phyloP scores from a whole-genome alignment of 2,888 invertebrate species.

The Leptodirus hochenwartii region DNA sequence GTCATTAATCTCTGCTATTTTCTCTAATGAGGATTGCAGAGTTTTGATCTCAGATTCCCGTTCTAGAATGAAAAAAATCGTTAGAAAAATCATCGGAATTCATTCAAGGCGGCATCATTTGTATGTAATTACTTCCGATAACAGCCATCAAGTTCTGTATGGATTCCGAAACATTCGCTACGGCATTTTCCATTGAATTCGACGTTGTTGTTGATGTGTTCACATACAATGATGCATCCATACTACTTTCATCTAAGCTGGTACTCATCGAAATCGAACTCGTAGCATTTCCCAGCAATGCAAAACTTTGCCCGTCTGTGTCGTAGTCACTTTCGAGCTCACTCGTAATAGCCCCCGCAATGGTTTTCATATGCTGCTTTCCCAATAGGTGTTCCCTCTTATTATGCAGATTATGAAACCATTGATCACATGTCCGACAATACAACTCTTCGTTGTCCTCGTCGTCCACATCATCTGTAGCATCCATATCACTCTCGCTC shows the following conservation, averaged over 20 bases:
- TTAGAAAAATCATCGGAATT: background rate
- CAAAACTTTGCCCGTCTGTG: constrained; percentile 11
- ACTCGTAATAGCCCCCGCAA: constrained; percentile 25
- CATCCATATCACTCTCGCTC: constrained; percentile 32
- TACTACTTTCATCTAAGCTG: constrained; percentile 26
- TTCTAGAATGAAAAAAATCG: constrained; percentile 18
- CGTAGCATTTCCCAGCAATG: too few species aligned
- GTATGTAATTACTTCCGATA: constrained; percentile 19
- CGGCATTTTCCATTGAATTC: constrained; percentile 11
- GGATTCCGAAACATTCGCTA: constrained; percentile 21
- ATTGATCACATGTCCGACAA: constrained; percentile 37
- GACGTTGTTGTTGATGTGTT: constrained; percentile 14
- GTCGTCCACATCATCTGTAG: constrained; percentile 33
- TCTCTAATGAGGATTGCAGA: constrained; percentile 20
- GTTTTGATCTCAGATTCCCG: constrained; percentile 25
- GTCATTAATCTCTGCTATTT: constrained; percentile 19
- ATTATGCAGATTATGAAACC: constrained; percentile 37
- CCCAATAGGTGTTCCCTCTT: constrained; percentile 39
- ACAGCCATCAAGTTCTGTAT: constrained; percentile 22
- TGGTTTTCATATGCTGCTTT: constrained; percentile 31
- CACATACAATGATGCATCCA: constrained; percentile 24
- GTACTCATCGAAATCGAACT: constrained; percentile 17
- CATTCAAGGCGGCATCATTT: background rate
- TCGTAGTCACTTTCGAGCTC: constrained; percentile 21
- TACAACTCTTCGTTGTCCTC: constrained; percentile 36